Base-by-base conservation (phyloP, 35 echinoderm and acorn worm species). In the Ophioderma brevispina region DNA sequence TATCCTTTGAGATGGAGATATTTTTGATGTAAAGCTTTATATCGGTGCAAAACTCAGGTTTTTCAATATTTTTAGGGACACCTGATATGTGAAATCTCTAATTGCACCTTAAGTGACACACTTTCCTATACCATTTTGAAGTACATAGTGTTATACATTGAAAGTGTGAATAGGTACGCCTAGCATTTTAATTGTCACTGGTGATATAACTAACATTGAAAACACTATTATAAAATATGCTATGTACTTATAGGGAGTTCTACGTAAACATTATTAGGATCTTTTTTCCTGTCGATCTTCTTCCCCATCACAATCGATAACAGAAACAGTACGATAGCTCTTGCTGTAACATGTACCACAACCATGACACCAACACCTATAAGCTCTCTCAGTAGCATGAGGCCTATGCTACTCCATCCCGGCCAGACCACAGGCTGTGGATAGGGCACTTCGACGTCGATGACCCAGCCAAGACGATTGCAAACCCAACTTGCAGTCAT, bases 211-310 rank as follows among this genome's bases (percentile, higher is more conserved):
- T 32, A 90, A 32, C 34, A 49, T 78, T 36, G 85, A 13, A 13
- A 70, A 78, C 21, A 32, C 46, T 31, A 90, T 84, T 33, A 77
- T 31, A 52, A 88, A 85, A 76, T 94, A 94, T 19, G 92, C 90
- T 75, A 94, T 82, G 78, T 86, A 94, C 81, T 94, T 94, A 64
- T 94, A 94, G 92, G 92, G 25, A 89, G 78, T 50, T 94, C 86
- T 36, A 94, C 80, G 3, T 40, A 89, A 32, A 88, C n/a, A 21
- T 78, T 94, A 30, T 78, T 94, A n/a, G 46, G 77, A 84, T 0
- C 86, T 94, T 79, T 94, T 79, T 19, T 75, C 23, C 70, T 46
- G 35, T 85, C 90, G 33, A 94, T 94, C 41, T 94, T 78, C 55
- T 75, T 77, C 23, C 87, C 82, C 34, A 78, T 84, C 2, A 94